A percentile compares a stretch with the other conserved stretches of the same genome.
Conservation (phyloP, 2,797 vertebrate genomes). For the Varecia variegata region DNA sequence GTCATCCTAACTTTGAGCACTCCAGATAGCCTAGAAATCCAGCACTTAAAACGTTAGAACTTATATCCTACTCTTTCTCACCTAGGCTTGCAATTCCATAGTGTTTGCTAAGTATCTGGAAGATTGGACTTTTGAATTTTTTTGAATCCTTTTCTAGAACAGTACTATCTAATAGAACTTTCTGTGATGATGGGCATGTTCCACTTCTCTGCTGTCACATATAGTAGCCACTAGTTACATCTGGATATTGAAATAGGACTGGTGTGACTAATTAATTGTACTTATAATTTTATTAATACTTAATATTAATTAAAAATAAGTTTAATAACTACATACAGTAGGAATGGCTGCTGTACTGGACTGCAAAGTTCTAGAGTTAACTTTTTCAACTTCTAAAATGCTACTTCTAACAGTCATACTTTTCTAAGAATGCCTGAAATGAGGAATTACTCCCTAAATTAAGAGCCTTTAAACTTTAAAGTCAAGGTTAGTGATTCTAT, state of each 20-base stretch:
- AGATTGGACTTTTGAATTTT: neutral
- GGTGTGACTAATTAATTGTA: neutral
- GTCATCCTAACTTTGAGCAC: neutral
- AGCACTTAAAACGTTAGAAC: neutral
- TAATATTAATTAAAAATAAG: neutral
- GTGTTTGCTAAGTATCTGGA: neutral
- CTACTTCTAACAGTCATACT: neutral
- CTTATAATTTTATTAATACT: neutral
- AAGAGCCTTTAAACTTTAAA: neutral
- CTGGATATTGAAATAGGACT: neutral
- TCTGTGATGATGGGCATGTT: neutral
- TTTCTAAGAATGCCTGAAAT: neutral
- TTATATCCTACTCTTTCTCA: neutral
- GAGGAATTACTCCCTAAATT: neutral
- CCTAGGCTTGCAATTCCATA: neutral
- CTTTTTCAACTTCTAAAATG: neutral
- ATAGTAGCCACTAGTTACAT: neutral
- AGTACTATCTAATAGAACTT: neutral
- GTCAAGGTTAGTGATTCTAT: neutral
- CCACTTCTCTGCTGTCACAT: neutral
- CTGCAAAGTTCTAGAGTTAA: neutral
- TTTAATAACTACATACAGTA: neutral
- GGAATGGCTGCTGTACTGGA: neutral
- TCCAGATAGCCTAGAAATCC: neutral
- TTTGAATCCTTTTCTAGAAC: neutral